Conservation (phyloP, 2,888 invertebrate genomes). For the Mimumesa dahlbomi region DNA sequence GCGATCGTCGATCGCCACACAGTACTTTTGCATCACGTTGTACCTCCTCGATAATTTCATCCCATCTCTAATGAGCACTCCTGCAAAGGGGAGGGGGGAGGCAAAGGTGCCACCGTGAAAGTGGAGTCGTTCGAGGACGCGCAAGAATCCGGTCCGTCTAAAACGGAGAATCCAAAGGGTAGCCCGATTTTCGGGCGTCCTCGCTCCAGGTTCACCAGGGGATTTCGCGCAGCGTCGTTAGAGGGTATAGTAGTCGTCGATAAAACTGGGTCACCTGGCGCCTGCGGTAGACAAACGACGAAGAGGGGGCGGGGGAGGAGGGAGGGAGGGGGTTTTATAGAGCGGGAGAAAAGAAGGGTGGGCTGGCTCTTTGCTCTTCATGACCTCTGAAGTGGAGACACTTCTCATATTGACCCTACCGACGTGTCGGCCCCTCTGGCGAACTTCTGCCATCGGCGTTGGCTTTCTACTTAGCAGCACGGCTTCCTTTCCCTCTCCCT, state of each 20-base stretch:
- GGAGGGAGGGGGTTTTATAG: constrained; percentile 51
- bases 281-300: constrained; percentile 72
- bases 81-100: neutral
- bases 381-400: constrained; percentile 68
- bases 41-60: too few species aligned
- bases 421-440: constrained; percentile 37
- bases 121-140: neutral
- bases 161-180: neutral
- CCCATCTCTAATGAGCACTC: neutral
- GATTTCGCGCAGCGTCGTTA: constrained; percentile 33
- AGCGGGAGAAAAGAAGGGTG: constrained; percentile 37
- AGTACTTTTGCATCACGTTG: too few species aligned
- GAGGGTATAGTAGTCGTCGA: constrained; percentile 31
- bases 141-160: neutral
- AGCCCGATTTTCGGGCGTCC: constrained; percentile 5
- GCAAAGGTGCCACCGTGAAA: neutral
- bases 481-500: too few species aligned
- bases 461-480: constrained; percentile 12
- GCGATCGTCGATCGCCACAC: too few species aligned
- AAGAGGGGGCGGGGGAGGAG: too few species aligned
- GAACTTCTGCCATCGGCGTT: constrained; percentile 44
- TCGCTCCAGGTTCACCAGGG: constrained; percentile 12
- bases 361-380: constrained; percentile 65
- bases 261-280: constrained; percentile 75
- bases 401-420: constrained; percentile 69